Base-by-base conservation (phyloP, 2,888 invertebrate genomes). In the Dione juno region DNA sequence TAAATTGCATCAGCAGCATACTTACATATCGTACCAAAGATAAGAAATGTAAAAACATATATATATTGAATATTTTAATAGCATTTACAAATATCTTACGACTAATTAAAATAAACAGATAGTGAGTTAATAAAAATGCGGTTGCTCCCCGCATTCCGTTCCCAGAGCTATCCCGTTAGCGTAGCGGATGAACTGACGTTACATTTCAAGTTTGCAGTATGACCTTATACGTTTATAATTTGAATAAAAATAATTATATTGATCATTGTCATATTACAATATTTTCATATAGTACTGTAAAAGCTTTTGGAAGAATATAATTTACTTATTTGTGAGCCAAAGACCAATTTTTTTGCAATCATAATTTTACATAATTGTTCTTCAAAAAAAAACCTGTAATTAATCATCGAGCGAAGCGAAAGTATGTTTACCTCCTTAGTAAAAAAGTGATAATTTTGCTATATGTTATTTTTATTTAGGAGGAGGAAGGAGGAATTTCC, bases 141-240 rank as follows among this genome's bases (percentile, higher is more conserved):
- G 63, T 63, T 63, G 16, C 28, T 63, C 63, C 50, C 61, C 41
- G 37, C 68, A 68, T 68, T 68, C 61, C 63, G 35, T 63, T 68
- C 68, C 66, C 67, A 67, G 64, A 41, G 35, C 40, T 65, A 61
- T 72, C 63, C 70, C 72, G 72, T 72, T 72, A 66, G 19, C 52
- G 58, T 67, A 72, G 57, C 72, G 66, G 70, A 66, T 72, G 54
- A 43, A 35, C 59, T 59, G 14, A 59, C 45, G 37, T 66, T 66
- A 65, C 45, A 64, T 52, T 48, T 67, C 67, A 45, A 65, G 52
- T 65, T 71, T 61, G 43, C 53, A 21, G 59, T 19, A 54, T 40
- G 48, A 63, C 57, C 40, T 69, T 65, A 64, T 58, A 53, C n/a
- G 35, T 43, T 53, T 43, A 54, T 11, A 48, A 19, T 50, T 37